Base-by-base conservation (phyloP, 2,888 invertebrate species). In the Brachypalpus laphriformis region DNA sequence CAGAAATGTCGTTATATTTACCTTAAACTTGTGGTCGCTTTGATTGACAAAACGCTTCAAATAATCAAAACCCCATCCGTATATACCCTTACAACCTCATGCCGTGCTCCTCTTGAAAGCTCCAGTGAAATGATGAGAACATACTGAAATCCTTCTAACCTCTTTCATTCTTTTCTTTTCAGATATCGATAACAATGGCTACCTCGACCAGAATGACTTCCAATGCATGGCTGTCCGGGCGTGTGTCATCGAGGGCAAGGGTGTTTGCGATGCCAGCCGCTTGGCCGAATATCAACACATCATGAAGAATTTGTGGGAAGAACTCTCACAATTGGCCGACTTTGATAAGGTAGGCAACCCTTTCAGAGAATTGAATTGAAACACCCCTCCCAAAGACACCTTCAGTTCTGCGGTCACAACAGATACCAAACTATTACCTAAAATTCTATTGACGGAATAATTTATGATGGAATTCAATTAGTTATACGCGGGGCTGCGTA, bases 141-240 rank as follows among this genome's bases (percentile, higher is more conserved):
- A 28, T 25, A 22, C 1, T 9, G 5, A 65, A 37, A 65, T 45
- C 56, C 31, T 34, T 68, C 18, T 20, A 54, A 40, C 37, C 7
- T 20, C 49, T 57, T 31, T 66, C 5, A 18, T 47, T 34, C 63
- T 42, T 74, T 61, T 82, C 87, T 88, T 91, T 91, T 16, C 92
- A 97, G 97, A 97, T 93, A 95, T 96, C 89, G 97, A 97, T 92
- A 96, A 95, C 93, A 97, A 97, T 91, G 97, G 97, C 16, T 96
- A 94, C 91, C 91, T 97, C 89, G 97, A 97, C 90, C 94, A 96
- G 87, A 95, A 95, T 89, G 97, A 97, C 92, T 97, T 97, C 91
- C 95, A 96, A 82, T 97, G 97, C 91, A 94, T 97, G 92, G 97
- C 97, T 5, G 92, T 97, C 16, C 94, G 96, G 87, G 96, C 96